A percentile compares a stretch with the other conserved stretches of the same genome.
Conservation (phyloP, 2,888 invertebrate genomes). For the Peribatodes rhomboidaria region DNA sequence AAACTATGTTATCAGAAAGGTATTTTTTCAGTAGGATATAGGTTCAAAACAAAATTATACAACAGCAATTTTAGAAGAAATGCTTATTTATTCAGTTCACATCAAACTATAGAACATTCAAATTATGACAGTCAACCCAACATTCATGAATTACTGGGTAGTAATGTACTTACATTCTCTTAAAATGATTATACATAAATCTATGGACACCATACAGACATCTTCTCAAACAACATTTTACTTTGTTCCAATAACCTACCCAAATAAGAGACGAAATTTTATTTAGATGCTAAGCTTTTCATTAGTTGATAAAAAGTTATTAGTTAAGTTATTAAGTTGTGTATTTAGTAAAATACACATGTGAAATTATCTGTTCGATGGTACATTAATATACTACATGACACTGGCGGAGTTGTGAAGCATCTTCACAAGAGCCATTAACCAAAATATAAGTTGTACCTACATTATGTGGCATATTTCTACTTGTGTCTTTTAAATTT, state of each 20-base stretch:
- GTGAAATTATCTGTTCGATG: too few species aligned
- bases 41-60: conserved; percentile 6
- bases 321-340: too few species aligned
- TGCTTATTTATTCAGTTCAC: conserved; percentile 22
- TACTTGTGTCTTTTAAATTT: neutral
- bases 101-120: conserved; percentile 24
- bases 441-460: too few species aligned
- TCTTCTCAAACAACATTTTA: neutral
- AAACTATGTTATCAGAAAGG: too few species aligned
- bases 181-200: neutral
- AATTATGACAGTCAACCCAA: conserved; percentile 15
- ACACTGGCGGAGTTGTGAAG: too few species aligned
- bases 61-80: conserved; percentile 9
- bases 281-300: conserved; percentile 9
- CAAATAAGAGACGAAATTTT: neutral
- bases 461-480: too few species aligned
- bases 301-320: conserved; percentile 13
- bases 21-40: neutral
- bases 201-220: conserved; percentile 1
- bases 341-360: too few species aligned
- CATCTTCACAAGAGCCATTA: too few species aligned
- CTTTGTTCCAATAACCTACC: conserved; percentile 23
- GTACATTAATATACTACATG: too few species aligned
- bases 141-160: neutral
- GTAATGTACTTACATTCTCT: neutral